Conservation (phyloP, 2,797 vertebrate genomes). For the Lithobates pipiens region DNA sequence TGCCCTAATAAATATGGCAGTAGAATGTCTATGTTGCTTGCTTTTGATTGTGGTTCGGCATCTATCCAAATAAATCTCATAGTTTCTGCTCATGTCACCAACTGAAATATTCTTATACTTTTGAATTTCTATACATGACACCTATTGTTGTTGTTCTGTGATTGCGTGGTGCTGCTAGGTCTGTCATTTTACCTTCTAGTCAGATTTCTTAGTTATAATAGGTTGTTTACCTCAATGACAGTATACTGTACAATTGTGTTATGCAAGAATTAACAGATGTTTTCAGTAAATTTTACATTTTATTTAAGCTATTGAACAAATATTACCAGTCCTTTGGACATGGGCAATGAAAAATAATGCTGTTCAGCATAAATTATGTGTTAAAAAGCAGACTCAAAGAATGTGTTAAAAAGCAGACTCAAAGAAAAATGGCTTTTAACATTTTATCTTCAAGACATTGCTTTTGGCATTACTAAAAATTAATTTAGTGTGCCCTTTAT, state of each 20-base stretch:
- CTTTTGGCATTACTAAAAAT: slow-evolving; percentile 2
- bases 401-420: background rate
- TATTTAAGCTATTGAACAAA: background rate
- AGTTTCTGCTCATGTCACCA: background rate
- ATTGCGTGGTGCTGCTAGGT: background rate
- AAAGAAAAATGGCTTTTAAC: background rate
- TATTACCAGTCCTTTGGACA: background rate
- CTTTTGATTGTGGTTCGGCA: background rate
- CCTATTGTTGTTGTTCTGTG: background rate
- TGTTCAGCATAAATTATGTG: background rate
- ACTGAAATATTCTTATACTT: background rate
- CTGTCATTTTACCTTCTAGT: background rate
- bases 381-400: too few relatives aligned
- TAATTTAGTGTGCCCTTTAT: background rate
- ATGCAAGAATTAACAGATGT: background rate
- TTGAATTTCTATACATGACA: background rate
- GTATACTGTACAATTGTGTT: background rate
- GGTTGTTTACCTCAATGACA: background rate
- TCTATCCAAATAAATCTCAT: background rate
- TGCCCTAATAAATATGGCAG: too few relatives aligned
- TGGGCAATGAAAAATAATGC: background rate
- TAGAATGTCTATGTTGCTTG: background rate
- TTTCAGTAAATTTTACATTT: background rate
- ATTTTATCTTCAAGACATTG: background rate
- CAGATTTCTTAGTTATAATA: background rate